A percentile compares a stretch with the other conserved stretches of the same genome.
phyloP scores from a whole-genome alignment of 2,113 vertebrate species.

The Pelobates fuscus region DNA sequence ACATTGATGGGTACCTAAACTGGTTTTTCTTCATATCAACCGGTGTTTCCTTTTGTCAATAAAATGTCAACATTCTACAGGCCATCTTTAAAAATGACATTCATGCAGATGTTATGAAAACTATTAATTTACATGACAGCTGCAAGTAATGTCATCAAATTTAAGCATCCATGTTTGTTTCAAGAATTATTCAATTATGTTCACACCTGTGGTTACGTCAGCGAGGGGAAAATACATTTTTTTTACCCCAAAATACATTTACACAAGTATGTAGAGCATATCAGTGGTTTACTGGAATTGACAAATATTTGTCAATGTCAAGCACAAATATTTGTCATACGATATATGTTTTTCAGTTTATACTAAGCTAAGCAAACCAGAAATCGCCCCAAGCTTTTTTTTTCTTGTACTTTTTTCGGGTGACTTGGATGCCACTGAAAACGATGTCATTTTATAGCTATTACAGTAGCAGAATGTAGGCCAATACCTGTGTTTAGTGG shows the following conservation, averaged over 20 bases:
- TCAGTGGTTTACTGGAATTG: background rate
- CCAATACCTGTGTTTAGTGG: no score
- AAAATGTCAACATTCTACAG: conserved; percentile 44
- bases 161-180: background rate
- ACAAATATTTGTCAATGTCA: background rate
- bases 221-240: background rate
- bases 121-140: conserved; percentile 14
- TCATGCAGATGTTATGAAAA: conserved; percentile 2
- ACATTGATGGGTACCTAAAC: background rate
- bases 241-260: conserved; percentile 1
- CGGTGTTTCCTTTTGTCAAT: conserved; percentile 6
- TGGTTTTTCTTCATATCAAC: conserved; percentile 25
- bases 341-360: no score
- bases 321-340: background rate
- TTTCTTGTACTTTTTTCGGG: no score
- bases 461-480: no score
- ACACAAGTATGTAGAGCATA: background rate
- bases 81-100: conserved; percentile 19
- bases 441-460: no score
- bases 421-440: no score
- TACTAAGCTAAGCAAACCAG: no score
- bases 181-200: background rate
- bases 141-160: background rate
- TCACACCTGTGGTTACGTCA: background rate
- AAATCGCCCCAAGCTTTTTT: no score